Percentiles rank a stretch among this genome's conserved stretches.
These are phyloP conservation scores for Dascillus cervinus DNA, from an alignment of 2,888 invertebrate species.

Conservation along the genomic window DNA sequence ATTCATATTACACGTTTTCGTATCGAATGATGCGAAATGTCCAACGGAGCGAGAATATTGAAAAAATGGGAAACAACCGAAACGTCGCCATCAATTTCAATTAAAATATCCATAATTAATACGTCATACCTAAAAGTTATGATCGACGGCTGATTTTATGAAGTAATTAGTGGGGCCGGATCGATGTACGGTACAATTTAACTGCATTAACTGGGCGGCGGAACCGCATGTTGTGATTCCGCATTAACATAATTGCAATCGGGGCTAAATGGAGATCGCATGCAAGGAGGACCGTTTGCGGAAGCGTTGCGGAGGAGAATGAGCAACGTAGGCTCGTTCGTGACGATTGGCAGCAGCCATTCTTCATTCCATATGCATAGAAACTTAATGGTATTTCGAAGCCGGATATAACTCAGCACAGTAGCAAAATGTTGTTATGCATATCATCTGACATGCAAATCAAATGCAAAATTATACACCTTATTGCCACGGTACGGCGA, in stretches of 20 bases:
- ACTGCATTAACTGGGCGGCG: conserved; percentile 22
- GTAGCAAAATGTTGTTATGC: conserved; percentile 41
- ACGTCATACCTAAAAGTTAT: conserved; percentile 8
- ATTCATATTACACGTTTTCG: no score
- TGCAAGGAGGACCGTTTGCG: conserved; percentile 16
- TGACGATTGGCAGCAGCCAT: conserved; percentile 27
- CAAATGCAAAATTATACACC: conserved; percentile 43
- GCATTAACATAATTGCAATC: conserved; percentile 30
- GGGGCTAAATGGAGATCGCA: conserved; percentile 21
- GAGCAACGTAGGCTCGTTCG: conserved; percentile 9
- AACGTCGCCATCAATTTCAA: conserved; percentile 10
- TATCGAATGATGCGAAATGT: no score
- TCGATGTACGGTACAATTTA: conserved; percentile 23
- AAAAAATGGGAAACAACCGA: no score
- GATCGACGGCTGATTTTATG: conserved; percentile 14
- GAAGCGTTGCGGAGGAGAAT: conserved; percentile 11
- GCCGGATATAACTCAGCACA: conserved; percentile 37
- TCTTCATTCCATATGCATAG: conserved; percentile 44
- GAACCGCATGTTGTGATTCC: conserved; percentile 27
- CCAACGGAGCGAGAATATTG: no score
- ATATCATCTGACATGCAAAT: conserved; percentile 43
- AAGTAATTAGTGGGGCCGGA: conserved; percentile 11
- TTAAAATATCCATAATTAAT: conserved; percentile 8
- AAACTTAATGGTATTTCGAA: conserved; percentile 42
- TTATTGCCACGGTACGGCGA: conserved; percentile 34